A percentile compares a stretch with the other conserved stretches of the same genome.
Evolutionary conservation across 1,140 invertebrate species (phyloP).

Genomic region (Drosophila sp.): DNA sequence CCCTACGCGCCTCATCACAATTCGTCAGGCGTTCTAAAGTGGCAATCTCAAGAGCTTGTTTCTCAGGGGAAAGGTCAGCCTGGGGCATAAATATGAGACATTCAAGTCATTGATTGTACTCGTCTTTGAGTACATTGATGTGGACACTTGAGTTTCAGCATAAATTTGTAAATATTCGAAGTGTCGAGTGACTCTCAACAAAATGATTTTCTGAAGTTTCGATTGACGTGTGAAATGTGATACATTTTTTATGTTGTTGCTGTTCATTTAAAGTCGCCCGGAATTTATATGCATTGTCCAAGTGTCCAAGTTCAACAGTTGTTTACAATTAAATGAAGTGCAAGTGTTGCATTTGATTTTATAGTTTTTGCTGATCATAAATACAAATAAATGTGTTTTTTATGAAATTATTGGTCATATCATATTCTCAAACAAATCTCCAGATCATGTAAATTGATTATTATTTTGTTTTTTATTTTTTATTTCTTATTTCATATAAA

Average conservation of each 20-base stretch:
- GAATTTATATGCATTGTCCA: too few relatives aligned
- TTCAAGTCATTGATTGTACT: constrained; percentile 8
- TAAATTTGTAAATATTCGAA: constrained; percentile 8
- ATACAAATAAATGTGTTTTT: too few relatives aligned
- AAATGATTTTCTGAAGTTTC: constrained; percentile 29
- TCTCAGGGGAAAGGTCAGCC: constrained; percentile 17
- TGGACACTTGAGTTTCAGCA: constrained; percentile 17
- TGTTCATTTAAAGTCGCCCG: constrained; percentile 12
- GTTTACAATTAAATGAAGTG: neutral
- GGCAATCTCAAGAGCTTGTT: constrained; percentile 38
- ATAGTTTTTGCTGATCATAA: too few relatives aligned
- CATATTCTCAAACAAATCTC: too few relatives aligned
- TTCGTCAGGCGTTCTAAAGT: constrained; percentile 29
- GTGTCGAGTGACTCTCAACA: constrained; percentile 23
- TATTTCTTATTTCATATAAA: too few relatives aligned
- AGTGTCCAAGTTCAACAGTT: neutral
- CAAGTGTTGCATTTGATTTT: neutral
- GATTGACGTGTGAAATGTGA: constrained; percentile 26
- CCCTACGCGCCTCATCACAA: too few relatives aligned
- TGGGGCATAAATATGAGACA: constrained; percentile 4
- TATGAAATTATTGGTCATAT: too few relatives aligned
- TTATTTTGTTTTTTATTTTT: too few relatives aligned
- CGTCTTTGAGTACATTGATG: neutral
- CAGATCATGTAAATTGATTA: too few relatives aligned
- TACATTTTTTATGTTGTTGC: constrained; percentile 6